These are phyloP conservation scores for Plemyria rubiginata DNA, from an alignment of 2,888 invertebrate species.

Conservation along the genomic window DNA sequence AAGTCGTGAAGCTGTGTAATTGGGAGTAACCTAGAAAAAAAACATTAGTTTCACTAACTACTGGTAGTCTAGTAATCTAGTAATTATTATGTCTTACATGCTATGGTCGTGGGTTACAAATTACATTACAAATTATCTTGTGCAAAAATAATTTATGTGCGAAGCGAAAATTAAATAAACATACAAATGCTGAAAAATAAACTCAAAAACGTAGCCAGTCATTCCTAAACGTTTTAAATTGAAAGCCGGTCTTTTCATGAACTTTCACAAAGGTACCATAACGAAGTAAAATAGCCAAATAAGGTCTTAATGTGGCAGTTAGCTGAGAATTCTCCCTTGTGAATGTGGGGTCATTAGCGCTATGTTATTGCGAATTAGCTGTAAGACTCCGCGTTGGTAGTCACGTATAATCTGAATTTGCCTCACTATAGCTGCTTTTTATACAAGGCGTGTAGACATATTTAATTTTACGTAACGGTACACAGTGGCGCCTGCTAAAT, in stretches of 20 bases:
- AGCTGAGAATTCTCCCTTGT: conserved; percentile 77
- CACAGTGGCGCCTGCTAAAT: conserved; percentile 56
- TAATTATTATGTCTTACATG: too few species aligned
- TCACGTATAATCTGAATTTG: conserved; percentile 76
- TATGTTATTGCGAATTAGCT: conserved; percentile 79
- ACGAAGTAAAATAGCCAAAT: conserved; percentile 81
- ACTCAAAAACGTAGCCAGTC: conserved; percentile 36
- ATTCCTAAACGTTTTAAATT: conserved; percentile 36
- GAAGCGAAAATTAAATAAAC: not conserved
- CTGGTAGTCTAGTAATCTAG: too few species aligned
- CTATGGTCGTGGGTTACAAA: too few species aligned
- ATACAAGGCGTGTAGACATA: conserved; percentile 37
- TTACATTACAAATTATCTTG: too few species aligned
- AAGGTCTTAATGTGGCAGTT: conserved; percentile 82
- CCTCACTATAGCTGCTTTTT: conserved; percentile 59
- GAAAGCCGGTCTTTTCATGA: conserved; percentile 63
- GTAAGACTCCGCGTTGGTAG: conserved; percentile 59
- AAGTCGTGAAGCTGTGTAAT: too few species aligned
- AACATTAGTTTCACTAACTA: too few species aligned
- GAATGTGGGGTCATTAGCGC: conserved; percentile 80
- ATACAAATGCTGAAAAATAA: conserved; percentile 11
- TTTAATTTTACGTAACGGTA: conserved; percentile 43
- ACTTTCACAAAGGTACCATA: conserved; percentile 73
- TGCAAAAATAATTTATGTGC: not conserved
- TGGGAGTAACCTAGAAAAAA: too few species aligned